A percentile compares a stretch with the other conserved stretches of the same genome.
These are phyloP conservation scores for Salpingus planirostris DNA, from an alignment of 2,888 invertebrate genomes.

Conservation along the genomic window DNA sequence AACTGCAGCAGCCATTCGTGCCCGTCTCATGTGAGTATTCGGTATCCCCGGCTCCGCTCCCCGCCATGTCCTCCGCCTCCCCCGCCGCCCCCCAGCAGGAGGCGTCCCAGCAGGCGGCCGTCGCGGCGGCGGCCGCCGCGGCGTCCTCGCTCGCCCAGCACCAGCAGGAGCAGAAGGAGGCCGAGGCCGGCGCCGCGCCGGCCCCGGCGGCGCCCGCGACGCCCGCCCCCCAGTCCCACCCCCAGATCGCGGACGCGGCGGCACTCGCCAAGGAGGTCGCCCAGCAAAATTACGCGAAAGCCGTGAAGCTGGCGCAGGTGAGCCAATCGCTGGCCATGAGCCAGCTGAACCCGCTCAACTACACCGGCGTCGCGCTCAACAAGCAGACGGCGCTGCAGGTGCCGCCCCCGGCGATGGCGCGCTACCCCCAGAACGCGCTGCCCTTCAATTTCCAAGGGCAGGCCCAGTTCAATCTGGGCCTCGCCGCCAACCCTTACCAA, in stretches of 20 bases:
- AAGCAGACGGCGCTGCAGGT: constrained; percentile 47
- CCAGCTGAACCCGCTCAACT: constrained; percentile 53
- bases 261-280: constrained; percentile 72
- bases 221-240: constrained; percentile 22
- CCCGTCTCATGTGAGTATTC: constrained; percentile 98
- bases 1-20: constrained; percentile 92
- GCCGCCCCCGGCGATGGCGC: constrained; percentile 32
- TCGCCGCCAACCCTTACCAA: constrained; percentile 37
- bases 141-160: not conserved
- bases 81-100: constrained; percentile 16
- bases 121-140: constrained; percentile 22
- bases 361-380: constrained; percentile 62
- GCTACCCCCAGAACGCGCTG: constrained; percentile 27
- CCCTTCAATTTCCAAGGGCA: constrained; percentile 16
- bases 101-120: constrained; percentile 19
- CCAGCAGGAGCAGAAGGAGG: constrained; percentile 9
- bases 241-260: constrained; percentile 49
- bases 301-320: constrained; percentile 53
- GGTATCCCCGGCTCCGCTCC: constrained; percentile 55
- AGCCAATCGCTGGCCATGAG: constrained; percentile 25
- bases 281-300: constrained; percentile 74
- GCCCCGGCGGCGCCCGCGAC: constrained; percentile 23
- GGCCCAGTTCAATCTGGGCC: constrained; percentile 20
- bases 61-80: constrained; percentile 30
- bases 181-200: constrained; percentile 29